These are phyloP conservation scores for Drosophila multiciliata DNA, from an alignment of 2,888 invertebrate species.

Conservation along the genomic window DNA sequence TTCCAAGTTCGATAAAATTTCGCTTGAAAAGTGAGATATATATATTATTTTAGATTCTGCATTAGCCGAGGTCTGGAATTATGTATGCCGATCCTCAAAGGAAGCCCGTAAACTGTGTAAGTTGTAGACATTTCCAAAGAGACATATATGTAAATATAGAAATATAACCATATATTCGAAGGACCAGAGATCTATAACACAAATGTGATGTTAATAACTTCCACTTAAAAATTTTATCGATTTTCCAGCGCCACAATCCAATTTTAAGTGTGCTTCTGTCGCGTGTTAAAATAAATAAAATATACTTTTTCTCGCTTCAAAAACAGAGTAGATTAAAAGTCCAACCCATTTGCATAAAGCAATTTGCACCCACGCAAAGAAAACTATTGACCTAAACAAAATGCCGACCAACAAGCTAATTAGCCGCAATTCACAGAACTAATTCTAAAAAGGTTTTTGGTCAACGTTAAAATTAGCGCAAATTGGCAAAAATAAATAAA, in stretches of 20 bases:
- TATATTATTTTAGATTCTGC: background rate
- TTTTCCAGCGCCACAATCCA: background rate
- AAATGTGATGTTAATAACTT: background rate
- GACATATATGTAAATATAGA: background rate
- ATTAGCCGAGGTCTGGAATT: background rate
- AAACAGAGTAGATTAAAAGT: too few species aligned
- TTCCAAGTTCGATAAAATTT: background rate
- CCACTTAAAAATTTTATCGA: background rate
- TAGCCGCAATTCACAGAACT: constrained; percentile 33
- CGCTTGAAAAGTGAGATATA: background rate
- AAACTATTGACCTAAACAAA: constrained; percentile 20
- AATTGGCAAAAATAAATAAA: constrained; percentile 62
- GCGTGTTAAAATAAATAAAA: background rate
- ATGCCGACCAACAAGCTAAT: constrained; percentile 33
- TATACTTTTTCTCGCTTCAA: background rate
- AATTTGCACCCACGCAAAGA: constrained; percentile 6
- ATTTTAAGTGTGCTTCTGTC: background rate
- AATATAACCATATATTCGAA: background rate
- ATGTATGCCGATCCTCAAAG: background rate
- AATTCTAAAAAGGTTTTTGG: constrained; percentile 31
- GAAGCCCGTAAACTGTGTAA: too few species aligned
- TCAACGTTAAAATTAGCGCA: constrained; percentile 48
- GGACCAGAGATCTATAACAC: background rate
- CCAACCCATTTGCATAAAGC: background rate
- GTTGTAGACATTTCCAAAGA: too few species aligned